These are phyloP conservation scores for Scolopax bukidnonensis DNA, from an alignment of 2,797 vertebrate genomes.

Conservation along the genomic window DNA sequence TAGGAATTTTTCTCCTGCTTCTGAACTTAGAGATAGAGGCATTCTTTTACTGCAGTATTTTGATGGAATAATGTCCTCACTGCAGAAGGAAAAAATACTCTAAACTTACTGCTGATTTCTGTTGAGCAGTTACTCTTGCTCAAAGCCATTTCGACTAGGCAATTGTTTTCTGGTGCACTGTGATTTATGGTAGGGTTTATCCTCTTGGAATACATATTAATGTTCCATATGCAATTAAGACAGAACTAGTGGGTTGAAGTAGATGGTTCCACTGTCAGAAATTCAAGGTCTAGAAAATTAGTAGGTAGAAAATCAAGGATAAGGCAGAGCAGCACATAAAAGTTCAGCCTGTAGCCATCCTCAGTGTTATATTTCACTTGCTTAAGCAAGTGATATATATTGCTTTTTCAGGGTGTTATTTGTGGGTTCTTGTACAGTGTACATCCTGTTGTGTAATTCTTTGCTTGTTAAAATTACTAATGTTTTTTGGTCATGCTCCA, in stretches of 20 bases:
- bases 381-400: neutral
- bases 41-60: neutral
- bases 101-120: neutral
- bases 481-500: neutral
- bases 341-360: neutral
- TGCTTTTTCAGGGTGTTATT: fast-evolving
- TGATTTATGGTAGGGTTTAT: neutral
- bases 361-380: neutral
- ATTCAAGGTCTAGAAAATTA: neutral
- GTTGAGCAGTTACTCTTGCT: neutral
- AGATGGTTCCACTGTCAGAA: neutral
- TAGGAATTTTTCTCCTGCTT: neutral
- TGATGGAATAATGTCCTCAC: neutral
- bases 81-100: neutral
- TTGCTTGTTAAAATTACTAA: neutral
- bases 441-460: neutral
- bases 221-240: neutral
- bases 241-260: neutral
- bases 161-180: neutral
- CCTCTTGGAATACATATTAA: neutral
- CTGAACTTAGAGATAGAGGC: neutral
- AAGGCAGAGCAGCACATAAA: neutral
- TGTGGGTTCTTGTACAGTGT: neutral
- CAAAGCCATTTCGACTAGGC: neutral
- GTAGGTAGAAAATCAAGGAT: neutral